phyloP scores from a whole-genome alignment of 2,113 vertebrate species.

The Scolopax mira region DNA sequence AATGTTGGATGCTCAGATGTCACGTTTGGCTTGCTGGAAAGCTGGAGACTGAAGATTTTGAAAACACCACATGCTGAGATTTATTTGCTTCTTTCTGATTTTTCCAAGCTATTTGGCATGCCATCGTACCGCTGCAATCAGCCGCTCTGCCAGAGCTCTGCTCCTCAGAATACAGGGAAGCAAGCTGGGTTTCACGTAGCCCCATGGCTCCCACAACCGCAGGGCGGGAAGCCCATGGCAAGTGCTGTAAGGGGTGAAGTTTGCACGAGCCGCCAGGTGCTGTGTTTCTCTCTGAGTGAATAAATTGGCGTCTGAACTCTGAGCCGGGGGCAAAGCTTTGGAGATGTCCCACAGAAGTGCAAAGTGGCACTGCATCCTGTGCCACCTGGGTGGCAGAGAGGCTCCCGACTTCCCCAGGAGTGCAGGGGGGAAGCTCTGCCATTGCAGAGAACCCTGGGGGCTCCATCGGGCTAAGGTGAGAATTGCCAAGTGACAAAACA shows the following conservation, averaged over 20 bases:
- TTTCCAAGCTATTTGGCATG: background rate
- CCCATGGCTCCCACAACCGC: background rate
- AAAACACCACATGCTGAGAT: background rate
- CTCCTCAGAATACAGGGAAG: background rate
- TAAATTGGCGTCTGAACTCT: background rate
- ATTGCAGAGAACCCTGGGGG: fast-evolving
- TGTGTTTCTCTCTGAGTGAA: background rate
- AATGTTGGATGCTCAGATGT: background rate
- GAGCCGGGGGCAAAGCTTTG: background rate
- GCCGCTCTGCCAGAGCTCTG: background rate
- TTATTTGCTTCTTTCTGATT: background rate
- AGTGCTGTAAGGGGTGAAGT: background rate
- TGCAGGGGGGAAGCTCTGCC: background rate
- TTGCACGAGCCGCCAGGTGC: background rate
- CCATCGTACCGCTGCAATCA: background rate
- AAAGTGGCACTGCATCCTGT: fast-evolving
- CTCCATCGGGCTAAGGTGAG: background rate
- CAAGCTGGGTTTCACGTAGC: background rate
- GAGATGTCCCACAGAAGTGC: background rate
- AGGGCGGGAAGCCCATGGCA: fast-evolving
- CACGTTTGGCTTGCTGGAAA: background rate
- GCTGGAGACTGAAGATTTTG: background rate
- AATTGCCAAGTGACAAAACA: background rate
- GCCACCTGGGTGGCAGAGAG: too few relatives aligned
- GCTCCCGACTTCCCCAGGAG: fast-evolving